phyloP scores from a whole-genome alignment of 2,797 vertebrate genomes.

The Momotus momota region DNA sequence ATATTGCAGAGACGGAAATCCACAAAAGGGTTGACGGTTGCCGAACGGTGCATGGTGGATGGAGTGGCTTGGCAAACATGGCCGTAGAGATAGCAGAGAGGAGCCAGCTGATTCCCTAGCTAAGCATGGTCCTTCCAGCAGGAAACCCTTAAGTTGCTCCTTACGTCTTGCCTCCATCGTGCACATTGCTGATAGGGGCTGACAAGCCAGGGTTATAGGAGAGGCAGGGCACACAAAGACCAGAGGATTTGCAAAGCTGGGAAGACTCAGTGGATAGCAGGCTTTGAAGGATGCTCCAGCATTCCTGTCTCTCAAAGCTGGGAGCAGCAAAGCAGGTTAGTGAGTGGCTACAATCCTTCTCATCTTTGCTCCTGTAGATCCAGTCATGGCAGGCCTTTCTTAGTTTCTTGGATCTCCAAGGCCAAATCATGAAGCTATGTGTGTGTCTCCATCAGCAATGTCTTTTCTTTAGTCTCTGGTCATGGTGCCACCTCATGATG shows the following conservation, averaged over 20 bases:
- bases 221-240: not conserved
- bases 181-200: not conserved
- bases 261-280: not conserved
- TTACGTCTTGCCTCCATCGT: not conserved
- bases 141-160: not conserved
- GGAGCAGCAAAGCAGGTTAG: not conserved
- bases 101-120: not conserved
- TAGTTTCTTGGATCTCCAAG: not conserved
- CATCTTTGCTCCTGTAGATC: not conserved
- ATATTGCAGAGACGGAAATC: constrained; percentile 62
- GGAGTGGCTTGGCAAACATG: not conserved
- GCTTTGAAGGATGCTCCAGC: not conserved
- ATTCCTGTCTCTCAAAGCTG: not conserved
- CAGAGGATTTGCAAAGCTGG: not conserved
- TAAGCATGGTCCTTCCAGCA: not conserved
- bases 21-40: constrained; percentile 51
- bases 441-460: not conserved
- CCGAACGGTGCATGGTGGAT: not conserved
- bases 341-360: not conserved
- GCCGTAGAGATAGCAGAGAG: not conserved
- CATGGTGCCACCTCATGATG: no score
- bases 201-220: not conserved
- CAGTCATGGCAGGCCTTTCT: not conserved
- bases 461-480: not conserved
- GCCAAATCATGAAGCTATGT: not conserved